phyloP scores from a whole-genome alignment of 2,888 invertebrate genomes.

The Eudasyphora cyanicolor region DNA sequence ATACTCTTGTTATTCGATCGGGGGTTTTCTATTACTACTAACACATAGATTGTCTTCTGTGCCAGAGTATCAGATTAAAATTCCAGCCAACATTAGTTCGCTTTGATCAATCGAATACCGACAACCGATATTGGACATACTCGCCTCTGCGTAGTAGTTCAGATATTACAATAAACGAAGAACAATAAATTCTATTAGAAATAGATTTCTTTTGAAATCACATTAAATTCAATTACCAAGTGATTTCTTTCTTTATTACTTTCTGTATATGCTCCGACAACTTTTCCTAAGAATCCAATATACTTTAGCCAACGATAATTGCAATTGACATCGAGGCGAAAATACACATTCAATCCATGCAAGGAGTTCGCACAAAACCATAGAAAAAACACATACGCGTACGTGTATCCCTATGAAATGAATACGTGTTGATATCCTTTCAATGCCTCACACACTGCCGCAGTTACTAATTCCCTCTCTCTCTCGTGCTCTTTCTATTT shows the following conservation, averaged over 20 bases:
- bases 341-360: background rate
- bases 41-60: too few species aligned
- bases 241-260: constrained; percentile 14
- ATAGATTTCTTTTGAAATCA: constrained; percentile 20
- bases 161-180: background rate
- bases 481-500: background rate
- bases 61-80: too few species aligned
- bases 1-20: too few species aligned
- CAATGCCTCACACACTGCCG: too few species aligned
- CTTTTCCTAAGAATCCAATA: background rate
- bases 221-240: constrained; percentile 33
- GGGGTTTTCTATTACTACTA: too few species aligned
- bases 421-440: constrained; percentile 19
- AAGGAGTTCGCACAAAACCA: too few species aligned
- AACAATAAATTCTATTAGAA: background rate
- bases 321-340: background rate
- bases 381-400: background rate
- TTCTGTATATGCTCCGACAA: background rate
- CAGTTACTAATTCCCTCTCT: background rate
- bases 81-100: too few species aligned
- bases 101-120: too few species aligned
- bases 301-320: background rate
- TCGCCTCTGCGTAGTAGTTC: background rate
- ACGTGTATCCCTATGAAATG: background rate
- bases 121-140: too few species aligned